Base-by-base conservation (phyloP, 1,140 invertebrate genomes). In the Colletes latitarsis region DNA sequence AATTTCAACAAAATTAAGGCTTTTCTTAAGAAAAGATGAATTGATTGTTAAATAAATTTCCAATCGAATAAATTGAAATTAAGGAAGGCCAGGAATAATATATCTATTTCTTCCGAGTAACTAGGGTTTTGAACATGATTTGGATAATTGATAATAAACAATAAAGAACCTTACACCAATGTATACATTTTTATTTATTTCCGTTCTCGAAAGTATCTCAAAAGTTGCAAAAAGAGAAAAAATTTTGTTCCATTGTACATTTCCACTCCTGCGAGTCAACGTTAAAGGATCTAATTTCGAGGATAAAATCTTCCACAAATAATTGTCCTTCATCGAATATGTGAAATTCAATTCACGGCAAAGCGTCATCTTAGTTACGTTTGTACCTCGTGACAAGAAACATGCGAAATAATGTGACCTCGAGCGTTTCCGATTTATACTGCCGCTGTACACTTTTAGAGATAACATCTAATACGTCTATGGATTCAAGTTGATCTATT, bases 341-440 rank as follows among this genome's bases (percentile, higher is more conserved):
- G n/a, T 58, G 14, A 78, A 72, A 55, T 72, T 6, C n/a, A 72
- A 63, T 72, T 78, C 62, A n/a, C 76, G 30, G 10, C 12, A 72
- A 53, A 71, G 14, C 68, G 30, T 8, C 39, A 72, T 72, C 14
- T 46, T 53, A 10, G 14, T 21, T 63, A 43, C 14, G 55, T 17
- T 70, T 53, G 52, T 15, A 63, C 30, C 15, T 60, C 9, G 39
- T 63, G 30, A 72, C 21, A 62, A 72, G 58, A 53, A 77, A 72
- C 68, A 78, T 39, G 58, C 14, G n/a, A 78, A 78, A 53, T 21
- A 30, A 10, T 30, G 19, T 41, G n/a, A 41, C 76, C 68, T 72
- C 53, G 58, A 21, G 5, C 15, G 39, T 19, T 63, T 72, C 53
- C 46, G 46, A 63, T 71, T 6, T 63, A 12, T 14, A 62, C 41